These are phyloP conservation scores for Heliconius ismenius DNA, from an alignment of 2,888 invertebrate species.

Conservation along the genomic window DNA sequence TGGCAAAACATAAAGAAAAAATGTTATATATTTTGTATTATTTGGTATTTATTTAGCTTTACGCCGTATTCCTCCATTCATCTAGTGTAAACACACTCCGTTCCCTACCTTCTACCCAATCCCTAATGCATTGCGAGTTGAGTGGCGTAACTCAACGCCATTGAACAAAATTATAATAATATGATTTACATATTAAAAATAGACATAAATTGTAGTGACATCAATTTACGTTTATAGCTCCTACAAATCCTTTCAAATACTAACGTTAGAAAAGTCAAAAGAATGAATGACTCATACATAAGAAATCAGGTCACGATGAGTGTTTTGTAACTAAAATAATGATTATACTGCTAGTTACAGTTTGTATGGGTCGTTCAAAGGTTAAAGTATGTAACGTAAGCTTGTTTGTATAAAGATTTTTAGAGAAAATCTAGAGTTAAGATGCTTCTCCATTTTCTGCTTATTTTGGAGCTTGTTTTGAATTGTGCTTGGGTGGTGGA, in stretches of 20 bases:
- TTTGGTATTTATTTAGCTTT: too few species aligned
- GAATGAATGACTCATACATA: constrained; percentile 47
- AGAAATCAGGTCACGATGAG: constrained; percentile 47
- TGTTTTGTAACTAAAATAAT: constrained; percentile 51
- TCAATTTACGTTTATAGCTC: neutral
- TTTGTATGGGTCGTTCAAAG: constrained; percentile 3
- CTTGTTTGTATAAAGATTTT: neutral
- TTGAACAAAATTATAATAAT: neutral
- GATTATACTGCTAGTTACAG: constrained; percentile 32
- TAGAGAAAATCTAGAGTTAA: neutral
- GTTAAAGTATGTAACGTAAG: neutral
- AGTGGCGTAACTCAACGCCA: neutral
- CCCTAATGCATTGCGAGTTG: neutral
- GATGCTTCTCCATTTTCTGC: too few species aligned
- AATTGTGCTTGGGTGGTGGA: too few species aligned
- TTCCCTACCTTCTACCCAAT: neutral
- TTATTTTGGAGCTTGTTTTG: too few species aligned
- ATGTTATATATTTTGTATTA: too few species aligned
- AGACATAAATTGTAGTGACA: neutral
- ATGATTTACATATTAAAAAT: neutral
- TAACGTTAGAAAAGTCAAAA: constrained; percentile 33
- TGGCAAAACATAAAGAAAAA: neutral
- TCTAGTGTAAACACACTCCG: neutral
- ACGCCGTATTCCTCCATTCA: too few species aligned
- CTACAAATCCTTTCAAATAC: constrained; percentile 31